Percentiles rank a stretch among this genome's conserved stretches.
Evolutionary conservation across 2,113 vertebrate species (phyloP).

Genomic region (Gnathonemus longibarbis): DNA sequence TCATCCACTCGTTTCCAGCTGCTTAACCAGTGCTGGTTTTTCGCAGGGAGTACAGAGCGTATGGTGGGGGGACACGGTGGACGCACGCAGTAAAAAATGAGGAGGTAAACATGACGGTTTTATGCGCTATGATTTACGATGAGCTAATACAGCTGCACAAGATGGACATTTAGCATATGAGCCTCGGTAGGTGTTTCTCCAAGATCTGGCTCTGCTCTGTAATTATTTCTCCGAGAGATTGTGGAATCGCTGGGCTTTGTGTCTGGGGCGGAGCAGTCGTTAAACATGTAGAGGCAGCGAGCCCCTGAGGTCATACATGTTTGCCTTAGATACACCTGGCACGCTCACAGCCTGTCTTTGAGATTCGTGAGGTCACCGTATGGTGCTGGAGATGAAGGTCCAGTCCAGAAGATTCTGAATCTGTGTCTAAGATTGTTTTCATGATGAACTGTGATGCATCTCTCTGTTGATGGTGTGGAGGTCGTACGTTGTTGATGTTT

Average conservation of each 20-base stretch:
- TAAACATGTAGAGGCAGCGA: neutral
- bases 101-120: neutral
- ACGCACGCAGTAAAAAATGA: neutral
- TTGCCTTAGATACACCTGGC: neutral
- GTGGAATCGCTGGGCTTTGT: neutral
- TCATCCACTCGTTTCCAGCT: neutral
- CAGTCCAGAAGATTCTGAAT: neutral
- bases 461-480: neutral
- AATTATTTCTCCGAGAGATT: neutral
- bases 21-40: neutral
- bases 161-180: neutral
- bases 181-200: neutral
- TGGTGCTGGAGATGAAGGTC: neutral
- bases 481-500: neutral
- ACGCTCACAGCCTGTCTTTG: neutral
- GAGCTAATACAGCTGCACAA: neutral
- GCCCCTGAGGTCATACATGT: neutral
- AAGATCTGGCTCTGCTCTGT: neutral
- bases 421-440: neutral
- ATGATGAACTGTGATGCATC: neutral
- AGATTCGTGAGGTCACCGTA: neutral
- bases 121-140: neutral
- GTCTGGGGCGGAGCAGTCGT: neutral
- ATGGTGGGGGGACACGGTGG: neutral
- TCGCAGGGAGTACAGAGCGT: neutral